A percentile compares a stretch with the other conserved stretches of the same genome.
Evolutionary conservation across 2,113 vertebrate genomes (phyloP).

Genomic region (Sceloporus undulatus): DNA sequence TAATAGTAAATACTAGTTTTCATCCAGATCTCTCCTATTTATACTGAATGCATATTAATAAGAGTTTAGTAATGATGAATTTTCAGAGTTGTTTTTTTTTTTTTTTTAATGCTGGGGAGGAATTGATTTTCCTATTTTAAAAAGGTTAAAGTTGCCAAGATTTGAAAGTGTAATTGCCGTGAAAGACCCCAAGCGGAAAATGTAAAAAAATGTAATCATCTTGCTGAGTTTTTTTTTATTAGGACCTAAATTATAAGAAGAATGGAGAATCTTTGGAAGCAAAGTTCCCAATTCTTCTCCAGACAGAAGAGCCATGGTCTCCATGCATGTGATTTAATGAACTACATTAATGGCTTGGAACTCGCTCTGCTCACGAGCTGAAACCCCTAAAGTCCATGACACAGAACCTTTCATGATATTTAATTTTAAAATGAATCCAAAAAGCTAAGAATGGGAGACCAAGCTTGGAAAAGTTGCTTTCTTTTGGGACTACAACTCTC

Average conservation of each 20-base stretch:
- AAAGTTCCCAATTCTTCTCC: neutral
- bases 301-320: neutral
- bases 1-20: neutral
- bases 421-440: neutral
- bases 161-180: slow-evolving; percentile 42
- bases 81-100: neutral
- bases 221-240: neutral
- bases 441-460: neutral
- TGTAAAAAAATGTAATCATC: slow-evolving; percentile 31
- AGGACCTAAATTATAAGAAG: slow-evolving; percentile 10
- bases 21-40: neutral
- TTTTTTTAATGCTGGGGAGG: neutral
- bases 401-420: neutral
- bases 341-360: slow-evolving; percentile 1
- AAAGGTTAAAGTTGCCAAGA: slow-evolving; percentile 25
- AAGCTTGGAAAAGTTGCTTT: neutral
- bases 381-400: slow-evolving; percentile 14
- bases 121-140: slow-evolving; percentile 52
- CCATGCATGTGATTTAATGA: slow-evolving; percentile 18
- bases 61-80: slow-evolving; percentile 11
- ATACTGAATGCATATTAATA: slow-evolving; percentile 26
- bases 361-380: neutral
- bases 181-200: slow-evolving; percentile 46
- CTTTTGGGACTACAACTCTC: too few relatives aligned
- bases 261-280: slow-evolving; percentile 4